Conservation (phyloP, 2,888 invertebrate species). For the Drosophila demipolita region DNA sequence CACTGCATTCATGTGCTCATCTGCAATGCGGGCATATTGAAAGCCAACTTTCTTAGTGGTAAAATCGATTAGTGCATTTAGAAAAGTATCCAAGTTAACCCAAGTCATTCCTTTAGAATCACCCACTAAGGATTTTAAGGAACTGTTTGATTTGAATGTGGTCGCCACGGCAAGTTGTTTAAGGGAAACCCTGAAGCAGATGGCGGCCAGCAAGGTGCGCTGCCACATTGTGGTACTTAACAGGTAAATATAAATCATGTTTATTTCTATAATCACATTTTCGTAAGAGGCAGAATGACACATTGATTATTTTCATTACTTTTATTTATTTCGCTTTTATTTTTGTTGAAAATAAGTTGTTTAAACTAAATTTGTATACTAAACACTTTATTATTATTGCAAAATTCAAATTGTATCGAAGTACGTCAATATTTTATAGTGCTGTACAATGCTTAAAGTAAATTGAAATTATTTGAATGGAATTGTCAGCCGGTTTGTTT, state of each 20-base stretch:
- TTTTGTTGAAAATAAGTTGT: not conserved
- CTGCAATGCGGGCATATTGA: conserved; percentile 85
- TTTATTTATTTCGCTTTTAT: not conserved
- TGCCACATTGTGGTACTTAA: conserved; percentile 88
- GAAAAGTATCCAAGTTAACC: not conserved
- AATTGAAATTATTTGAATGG: conserved; percentile 12
- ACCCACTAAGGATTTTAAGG: conserved; percentile 80
- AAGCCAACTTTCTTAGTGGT: conserved; percentile 83
- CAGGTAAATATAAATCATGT: conserved; percentile 84
- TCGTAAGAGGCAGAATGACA: no score
- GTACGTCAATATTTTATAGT: not conserved
- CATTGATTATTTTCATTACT: not conserved
- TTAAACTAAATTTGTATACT: not conserved
- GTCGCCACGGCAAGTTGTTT: conserved; percentile 87
- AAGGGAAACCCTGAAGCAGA: conserved; percentile 86
- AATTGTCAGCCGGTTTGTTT: conserved; percentile 1
- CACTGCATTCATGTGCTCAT: conserved; percentile 83
- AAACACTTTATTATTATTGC: no score
- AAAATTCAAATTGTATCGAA: not conserved
- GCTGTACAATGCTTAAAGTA: not conserved
- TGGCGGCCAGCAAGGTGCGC: conserved; percentile 85
- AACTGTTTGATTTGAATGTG: conserved; percentile 86
- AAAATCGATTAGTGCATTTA: not conserved
- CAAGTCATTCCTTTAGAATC: conserved; percentile 65
- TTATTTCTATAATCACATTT: not conserved